phyloP scores from a whole-genome alignment of 2,797 vertebrate genomes.

The Numenius phaeopus region DNA sequence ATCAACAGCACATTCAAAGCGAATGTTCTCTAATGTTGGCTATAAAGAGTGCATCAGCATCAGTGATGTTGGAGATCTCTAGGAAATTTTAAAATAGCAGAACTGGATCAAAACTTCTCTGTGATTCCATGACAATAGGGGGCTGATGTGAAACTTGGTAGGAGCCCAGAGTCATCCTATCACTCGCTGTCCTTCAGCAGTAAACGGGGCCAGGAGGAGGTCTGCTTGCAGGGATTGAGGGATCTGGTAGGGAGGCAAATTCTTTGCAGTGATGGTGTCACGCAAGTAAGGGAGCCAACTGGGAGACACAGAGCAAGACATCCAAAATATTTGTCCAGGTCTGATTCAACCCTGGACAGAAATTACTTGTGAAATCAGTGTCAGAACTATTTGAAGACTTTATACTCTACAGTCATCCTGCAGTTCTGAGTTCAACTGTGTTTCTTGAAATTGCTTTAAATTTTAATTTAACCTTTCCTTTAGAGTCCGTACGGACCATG shows the following conservation, averaged over 20 bases:
- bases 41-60: background rate
- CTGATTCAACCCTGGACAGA: background rate
- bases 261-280: background rate
- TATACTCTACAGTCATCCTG: background rate
- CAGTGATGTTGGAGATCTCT: background rate
- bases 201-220: background rate
- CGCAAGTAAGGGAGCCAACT: accelerated
- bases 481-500: background rate
- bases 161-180: background rate
- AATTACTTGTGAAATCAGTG: background rate
- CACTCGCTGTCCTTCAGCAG: background rate
- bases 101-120: background rate
- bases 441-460: background rate
- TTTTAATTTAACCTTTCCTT: background rate
- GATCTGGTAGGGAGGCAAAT: background rate
- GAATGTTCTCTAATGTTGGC: background rate
- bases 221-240: background rate
- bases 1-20: background rate
- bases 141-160: background rate
- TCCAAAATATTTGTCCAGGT: background rate
- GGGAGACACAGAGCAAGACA: background rate
- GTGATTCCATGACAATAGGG: background rate
- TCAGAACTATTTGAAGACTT: background rate
- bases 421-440: background rate
- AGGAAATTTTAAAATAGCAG: background rate